Evolutionary conservation across 1,140 invertebrate genomes (phyloP).

Genomic region (Tribolium madens): DNA sequence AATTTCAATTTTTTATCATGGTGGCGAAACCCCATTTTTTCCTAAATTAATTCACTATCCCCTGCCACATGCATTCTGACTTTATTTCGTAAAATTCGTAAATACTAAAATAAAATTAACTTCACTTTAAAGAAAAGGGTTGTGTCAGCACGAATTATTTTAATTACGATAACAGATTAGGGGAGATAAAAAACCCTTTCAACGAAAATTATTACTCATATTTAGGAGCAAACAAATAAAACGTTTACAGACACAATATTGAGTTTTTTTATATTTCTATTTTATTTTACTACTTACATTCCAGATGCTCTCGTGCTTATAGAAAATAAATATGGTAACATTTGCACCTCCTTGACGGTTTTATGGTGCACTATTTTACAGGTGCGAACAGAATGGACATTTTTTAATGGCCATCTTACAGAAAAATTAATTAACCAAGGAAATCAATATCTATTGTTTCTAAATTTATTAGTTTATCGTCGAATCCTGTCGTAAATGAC

Average conservation of each 20-base stretch:
- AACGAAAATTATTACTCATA: not conserved
- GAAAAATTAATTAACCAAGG: not conserved
- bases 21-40: not conserved
- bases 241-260: not conserved
- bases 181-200: not conserved
- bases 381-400: conserved; percentile 6
- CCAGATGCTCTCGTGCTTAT: conserved; percentile 15
- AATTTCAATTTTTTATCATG: too few species aligned
- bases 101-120: not conserved
- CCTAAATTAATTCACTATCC: not conserved
- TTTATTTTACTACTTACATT: conserved; percentile 14
- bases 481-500: not conserved
- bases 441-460: not conserved
- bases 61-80: not conserved
- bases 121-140: not conserved
- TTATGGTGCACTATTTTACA: conserved; percentile 10
- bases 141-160: not conserved
- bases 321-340: conserved; percentile 17
- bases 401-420: not conserved
- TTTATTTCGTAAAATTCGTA: not conserved
- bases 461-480: not conserved
- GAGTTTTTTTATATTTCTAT: not conserved
- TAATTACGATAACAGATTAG: not conserved
- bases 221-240: not conserved
- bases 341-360: conserved; percentile 7